Conservation (phyloP, 2,888 invertebrate genomes). For the Eucera pruinosa region DNA sequence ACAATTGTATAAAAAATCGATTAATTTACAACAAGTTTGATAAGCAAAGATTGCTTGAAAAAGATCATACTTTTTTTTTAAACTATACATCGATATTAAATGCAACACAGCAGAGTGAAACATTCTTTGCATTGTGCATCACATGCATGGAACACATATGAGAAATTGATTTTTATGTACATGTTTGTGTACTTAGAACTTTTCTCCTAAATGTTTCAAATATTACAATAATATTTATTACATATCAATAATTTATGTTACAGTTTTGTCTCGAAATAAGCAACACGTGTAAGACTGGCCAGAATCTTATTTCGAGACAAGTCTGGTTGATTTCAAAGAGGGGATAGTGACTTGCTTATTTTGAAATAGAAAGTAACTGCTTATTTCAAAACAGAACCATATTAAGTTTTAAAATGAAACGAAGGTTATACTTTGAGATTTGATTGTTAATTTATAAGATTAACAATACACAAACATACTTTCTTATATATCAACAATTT, state of each 20-base stretch:
- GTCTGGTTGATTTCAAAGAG: no score
- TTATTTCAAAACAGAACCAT: no score
- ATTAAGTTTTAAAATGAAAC: neutral
- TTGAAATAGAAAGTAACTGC: no score
- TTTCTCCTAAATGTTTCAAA: constrained; percentile 18
- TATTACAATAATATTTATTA: constrained; percentile 23
- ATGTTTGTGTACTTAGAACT: neutral
- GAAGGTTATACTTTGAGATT: constrained; percentile 44
- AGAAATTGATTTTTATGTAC: constrained; percentile 19
- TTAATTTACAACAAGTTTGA: constrained; percentile 33
- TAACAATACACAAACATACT: neutral
- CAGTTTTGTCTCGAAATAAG: no score
- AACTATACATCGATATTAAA: constrained; percentile 40
- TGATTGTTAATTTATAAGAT: constrained; percentile 16
- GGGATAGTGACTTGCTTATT: no score
- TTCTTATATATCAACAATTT: neutral
- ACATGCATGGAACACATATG: constrained; percentile 3
- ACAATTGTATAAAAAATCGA: constrained; percentile 46
- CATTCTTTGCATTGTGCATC: constrained; percentile 25
- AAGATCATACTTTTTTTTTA: constrained; percentile 10
- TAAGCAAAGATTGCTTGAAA: constrained; percentile 30
- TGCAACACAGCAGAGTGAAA: constrained; percentile 39
- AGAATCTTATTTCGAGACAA: no score
- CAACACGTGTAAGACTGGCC: no score
- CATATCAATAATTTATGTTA: constrained; percentile 10